Evolutionary conservation across 2,888 invertebrate species (phyloP).

Genomic region (Trachelus tabidus): DNA sequence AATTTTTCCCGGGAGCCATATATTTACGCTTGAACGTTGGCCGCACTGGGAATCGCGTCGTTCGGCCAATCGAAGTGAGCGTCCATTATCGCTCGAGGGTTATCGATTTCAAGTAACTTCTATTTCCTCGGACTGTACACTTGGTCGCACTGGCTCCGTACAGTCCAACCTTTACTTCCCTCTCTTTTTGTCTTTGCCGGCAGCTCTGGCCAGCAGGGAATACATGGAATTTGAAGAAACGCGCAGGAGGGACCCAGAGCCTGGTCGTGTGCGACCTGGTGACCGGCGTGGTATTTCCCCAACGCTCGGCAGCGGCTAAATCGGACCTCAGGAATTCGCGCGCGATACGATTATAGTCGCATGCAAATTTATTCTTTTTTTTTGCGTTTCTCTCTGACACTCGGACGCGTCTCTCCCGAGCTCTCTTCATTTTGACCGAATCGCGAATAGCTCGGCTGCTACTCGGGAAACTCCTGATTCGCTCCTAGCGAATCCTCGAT

Average conservation of each 20-base stretch:
- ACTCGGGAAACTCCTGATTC: background rate
- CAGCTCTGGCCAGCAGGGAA: background rate
- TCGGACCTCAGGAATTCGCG: background rate
- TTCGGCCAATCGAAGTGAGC: background rate
- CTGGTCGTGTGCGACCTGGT: background rate
- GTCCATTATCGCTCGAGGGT: background rate
- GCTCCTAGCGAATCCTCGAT: no score
- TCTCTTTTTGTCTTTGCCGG: background rate
- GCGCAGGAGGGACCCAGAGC: background rate
- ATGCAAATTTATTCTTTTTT: background rate
- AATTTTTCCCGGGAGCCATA: background rate
- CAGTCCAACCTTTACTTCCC: background rate
- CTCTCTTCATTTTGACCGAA: background rate
- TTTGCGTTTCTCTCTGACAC: background rate
- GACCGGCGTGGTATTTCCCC: background rate
- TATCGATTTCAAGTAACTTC: background rate
- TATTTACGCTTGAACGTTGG: background rate
- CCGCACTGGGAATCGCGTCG: no score
- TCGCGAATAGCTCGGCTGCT: background rate
- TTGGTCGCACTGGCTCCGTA: background rate
- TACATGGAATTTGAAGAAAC: background rate
- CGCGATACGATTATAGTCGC: background rate
- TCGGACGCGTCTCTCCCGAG: background rate
- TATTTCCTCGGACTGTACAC: background rate
- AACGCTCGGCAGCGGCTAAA: background rate